phyloP scores from a whole-genome alignment of 2,797 vertebrate species.

The Antrozous pallidus region DNA sequence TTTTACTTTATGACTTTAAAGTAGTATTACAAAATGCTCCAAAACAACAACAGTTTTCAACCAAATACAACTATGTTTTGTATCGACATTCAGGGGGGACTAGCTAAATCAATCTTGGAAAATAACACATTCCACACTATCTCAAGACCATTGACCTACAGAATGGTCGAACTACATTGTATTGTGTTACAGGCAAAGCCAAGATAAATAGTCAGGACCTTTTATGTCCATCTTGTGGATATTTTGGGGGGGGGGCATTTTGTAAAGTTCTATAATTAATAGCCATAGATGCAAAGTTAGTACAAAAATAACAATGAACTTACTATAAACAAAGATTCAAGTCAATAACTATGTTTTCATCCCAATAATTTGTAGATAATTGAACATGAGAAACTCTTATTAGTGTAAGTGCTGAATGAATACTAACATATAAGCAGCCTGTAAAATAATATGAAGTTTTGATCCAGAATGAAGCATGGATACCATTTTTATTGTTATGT shows the following conservation, averaged over 20 bases:
- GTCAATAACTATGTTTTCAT: neutral
- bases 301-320: neutral
- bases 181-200: neutral
- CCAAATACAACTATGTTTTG: neutral
- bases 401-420: neutral
- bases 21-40: neutral
- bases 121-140: neutral
- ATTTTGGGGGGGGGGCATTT: neutral
- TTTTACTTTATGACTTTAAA: conserved; percentile 5
- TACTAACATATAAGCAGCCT: neutral
- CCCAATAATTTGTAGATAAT: neutral
- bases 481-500: neutral
- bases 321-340: neutral
- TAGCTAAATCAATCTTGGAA: neutral
- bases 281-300: neutral
- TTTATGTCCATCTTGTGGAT: neutral
- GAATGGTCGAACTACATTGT: neutral
- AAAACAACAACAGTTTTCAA: neutral
- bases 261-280: neutral
- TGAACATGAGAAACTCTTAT: neutral
- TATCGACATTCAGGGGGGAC: neutral
- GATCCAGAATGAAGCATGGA: neutral
- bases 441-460: neutral
- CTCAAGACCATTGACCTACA: neutral
- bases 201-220: neutral